phyloP scores from a whole-genome alignment of 2,888 invertebrate species.

The Proisotoma minuta region DNA sequence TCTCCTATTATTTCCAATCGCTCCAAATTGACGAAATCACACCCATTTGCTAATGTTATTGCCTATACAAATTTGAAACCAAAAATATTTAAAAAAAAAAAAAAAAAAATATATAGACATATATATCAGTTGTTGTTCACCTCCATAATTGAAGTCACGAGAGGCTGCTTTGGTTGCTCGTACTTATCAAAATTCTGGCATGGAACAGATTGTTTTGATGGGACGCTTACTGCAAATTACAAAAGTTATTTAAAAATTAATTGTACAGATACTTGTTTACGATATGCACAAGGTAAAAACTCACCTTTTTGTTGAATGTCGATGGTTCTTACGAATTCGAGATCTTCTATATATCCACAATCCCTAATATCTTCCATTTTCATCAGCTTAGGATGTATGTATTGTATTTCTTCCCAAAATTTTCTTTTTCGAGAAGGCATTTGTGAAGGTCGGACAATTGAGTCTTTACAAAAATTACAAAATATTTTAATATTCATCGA shows the following conservation, averaged over 20 bases:
- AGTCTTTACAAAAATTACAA: too few relatives aligned
- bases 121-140: slow-evolving; percentile 8
- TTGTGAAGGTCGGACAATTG: too few relatives aligned
- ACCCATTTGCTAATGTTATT: slow-evolving; percentile 65
- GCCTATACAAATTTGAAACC: slow-evolving; percentile 56
- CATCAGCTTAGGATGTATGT: background rate
- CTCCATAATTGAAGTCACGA: slow-evolving; percentile 33
- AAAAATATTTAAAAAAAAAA: too few relatives aligned
- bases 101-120: background rate
- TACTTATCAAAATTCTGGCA: background rate
- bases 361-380: background rate
- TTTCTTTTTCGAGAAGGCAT: background rate
- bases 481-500: too few relatives aligned
- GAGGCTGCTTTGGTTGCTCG: slow-evolving; percentile 14
- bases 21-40: slow-evolving; percentile 75
- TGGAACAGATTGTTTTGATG: background rate
- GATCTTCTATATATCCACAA: background rate
- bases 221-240: background rate
- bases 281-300: background rate
- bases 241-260: background rate
- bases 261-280: background rate
- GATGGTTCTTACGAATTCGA: background rate
- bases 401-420: background rate
- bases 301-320: background rate
- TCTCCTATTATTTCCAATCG: slow-evolving; percentile 83